Percentiles rank a stretch among this genome's conserved stretches.
These are phyloP conservation scores for Climacteris rufus DNA, from an alignment of 2,113 vertebrate genomes.

Conservation along the genomic window DNA sequence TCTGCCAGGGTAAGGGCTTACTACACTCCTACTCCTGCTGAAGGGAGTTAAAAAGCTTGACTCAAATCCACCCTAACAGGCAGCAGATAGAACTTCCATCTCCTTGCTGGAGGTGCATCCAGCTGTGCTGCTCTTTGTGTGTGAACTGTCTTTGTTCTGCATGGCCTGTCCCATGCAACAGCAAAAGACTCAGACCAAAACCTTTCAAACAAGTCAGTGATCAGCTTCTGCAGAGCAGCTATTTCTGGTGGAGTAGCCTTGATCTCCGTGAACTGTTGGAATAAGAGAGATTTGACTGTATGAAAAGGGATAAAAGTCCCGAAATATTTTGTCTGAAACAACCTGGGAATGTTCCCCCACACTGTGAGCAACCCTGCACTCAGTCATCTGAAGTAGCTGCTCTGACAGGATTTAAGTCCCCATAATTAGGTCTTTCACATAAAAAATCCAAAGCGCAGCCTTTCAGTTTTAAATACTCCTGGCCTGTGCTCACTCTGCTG, in stretches of 20 bases:
- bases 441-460: background rate
- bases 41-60: background rate
- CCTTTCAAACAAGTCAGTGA: background rate
- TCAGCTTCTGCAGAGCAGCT: background rate
- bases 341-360: background rate
- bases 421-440: conserved; percentile 24
- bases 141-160: background rate
- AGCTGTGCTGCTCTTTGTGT: background rate
- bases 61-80: background rate
- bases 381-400: background rate
- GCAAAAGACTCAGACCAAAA: background rate
- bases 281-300: background rate
- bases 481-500: background rate
- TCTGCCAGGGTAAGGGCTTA: background rate
- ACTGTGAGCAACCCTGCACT: background rate
- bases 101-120: background rate
- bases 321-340: background rate
- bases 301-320: background rate
- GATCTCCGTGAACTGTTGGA: background rate
- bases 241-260: background rate
- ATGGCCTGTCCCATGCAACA: background rate
- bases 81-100: background rate
- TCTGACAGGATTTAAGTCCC: conserved; percentile 7
- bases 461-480: conserved; percentile 21
- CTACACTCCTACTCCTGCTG: background rate